phyloP scores from a whole-genome alignment of 2,797 vertebrate genomes.

The Xenentodon cancila region DNA sequence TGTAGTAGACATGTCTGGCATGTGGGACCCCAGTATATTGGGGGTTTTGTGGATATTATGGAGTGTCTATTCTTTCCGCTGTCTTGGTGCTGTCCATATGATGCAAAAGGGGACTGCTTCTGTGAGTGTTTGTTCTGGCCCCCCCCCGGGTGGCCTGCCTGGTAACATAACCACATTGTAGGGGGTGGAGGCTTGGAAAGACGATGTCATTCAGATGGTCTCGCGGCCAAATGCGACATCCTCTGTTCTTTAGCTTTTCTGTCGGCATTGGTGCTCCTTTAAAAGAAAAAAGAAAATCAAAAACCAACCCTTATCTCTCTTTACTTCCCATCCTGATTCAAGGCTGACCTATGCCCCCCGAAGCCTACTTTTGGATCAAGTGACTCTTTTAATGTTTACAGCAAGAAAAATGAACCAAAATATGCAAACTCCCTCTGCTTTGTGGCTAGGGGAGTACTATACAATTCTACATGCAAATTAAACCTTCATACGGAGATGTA shows the following conservation, averaged over 20 bases:
- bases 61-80: conserved; percentile 81
- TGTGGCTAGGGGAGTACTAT: conserved; percentile 51
- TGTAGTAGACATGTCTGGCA: conserved; percentile 83
- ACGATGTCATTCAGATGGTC: conserved; percentile 54
- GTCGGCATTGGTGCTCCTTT: conserved; percentile 77
- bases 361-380: conserved; percentile 75
- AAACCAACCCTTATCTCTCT: conserved; percentile 23
- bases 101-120: conserved; percentile 74
- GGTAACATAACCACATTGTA: conserved; percentile 52
- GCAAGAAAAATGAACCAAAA: conserved; percentile 52
- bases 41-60: conserved; percentile 75
- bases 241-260: conserved; percentile 57
- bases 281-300: conserved; percentile 21
- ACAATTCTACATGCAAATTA: conserved; percentile 51
- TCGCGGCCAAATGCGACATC: conserved; percentile 46
- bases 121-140: conserved; percentile 58
- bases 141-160: conserved; percentile 63
- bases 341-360: conserved; percentile 63
- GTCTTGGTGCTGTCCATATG: conserved; percentile 78
- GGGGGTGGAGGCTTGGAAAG: conserved; percentile 51
- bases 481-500: conserved; percentile 53
- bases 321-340: conserved; percentile 62
- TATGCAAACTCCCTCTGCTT: conserved; percentile 78
- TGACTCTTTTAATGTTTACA: conserved; percentile 72
- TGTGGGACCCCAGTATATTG: conserved; percentile 69